Evolutionary conservation across 2,797 vertebrate species (phyloP).

Genomic region (Babyrousa celebensis): DNA sequence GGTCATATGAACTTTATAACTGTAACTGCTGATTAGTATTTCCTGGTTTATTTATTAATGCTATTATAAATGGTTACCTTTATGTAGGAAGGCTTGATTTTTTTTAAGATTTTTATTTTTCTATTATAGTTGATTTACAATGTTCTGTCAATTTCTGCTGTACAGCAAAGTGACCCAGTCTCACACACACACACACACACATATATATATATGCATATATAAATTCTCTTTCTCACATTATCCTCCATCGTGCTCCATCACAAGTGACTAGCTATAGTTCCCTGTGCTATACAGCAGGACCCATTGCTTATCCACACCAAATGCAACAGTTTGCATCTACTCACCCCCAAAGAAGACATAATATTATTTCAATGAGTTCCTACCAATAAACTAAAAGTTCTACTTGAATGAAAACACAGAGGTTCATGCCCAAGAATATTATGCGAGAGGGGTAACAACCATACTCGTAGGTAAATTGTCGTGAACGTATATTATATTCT

Average conservation of each 20-base stretch:
- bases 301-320: too few species aligned
- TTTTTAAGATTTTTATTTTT: too few species aligned
- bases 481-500: not conserved
- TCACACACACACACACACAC: too few species aligned
- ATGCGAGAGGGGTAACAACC: not conserved
- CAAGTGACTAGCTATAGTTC: too few species aligned
- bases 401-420: not conserved
- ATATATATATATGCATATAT: too few species aligned
- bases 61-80: not conserved
- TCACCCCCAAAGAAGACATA: not conserved
- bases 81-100: not conserved
- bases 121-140: too few species aligned
- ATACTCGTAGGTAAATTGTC: not conserved
- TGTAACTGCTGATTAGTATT: not conserved
- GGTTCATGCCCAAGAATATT: not conserved
- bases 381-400: not conserved
- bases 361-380: not conserved
- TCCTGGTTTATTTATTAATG: not conserved
- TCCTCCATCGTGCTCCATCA: too few species aligned
- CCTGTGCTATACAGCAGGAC: too few species aligned
- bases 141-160: too few species aligned
- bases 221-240: too few species aligned
- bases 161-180: too few species aligned
- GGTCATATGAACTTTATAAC: slow-evolving; percentile 12
- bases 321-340: too few species aligned